A percentile compares a stretch with the other conserved stretches of the same genome.
phyloP scores from a whole-genome alignment of 1,140 invertebrate species.

The Cherax destructor region DNA sequence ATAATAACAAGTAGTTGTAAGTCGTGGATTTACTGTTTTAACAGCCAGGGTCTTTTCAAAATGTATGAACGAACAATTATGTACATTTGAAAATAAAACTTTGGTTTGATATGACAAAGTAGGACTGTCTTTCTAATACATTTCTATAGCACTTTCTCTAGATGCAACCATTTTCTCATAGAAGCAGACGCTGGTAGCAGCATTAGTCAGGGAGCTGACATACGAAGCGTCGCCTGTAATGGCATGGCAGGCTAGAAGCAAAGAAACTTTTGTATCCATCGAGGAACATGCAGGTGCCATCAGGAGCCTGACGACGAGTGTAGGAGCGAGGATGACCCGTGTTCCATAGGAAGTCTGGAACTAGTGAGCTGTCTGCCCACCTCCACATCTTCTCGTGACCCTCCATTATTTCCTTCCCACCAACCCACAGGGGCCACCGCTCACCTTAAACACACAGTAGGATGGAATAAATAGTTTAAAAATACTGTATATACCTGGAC shows the following conservation, averaged over 20 bases:
- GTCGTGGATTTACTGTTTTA: too few species aligned
- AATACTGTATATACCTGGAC: not conserved
- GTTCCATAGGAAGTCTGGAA: constrained; percentile 31
- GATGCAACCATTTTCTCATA: too few species aligned
- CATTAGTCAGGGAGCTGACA: constrained; percentile 11
- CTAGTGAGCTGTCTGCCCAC: not conserved
- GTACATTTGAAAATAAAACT: too few species aligned
- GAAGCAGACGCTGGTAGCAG: too few species aligned
- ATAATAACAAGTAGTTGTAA: too few species aligned
- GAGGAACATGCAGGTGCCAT: constrained; percentile 38
- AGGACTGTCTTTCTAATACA: too few species aligned
- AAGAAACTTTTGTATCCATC: constrained; percentile 39
- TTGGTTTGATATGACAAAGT: too few species aligned
- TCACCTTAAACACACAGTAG: constrained; percentile 12
- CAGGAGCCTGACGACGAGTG: not conserved
- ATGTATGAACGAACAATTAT: too few species aligned
- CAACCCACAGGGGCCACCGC: constrained; percentile 52
- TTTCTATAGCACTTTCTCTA: too few species aligned
- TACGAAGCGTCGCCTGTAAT: constrained; percentile 37
- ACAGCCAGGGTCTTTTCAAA: too few species aligned
- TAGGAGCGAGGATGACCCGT: constrained; percentile 17
- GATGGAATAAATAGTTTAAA: not conserved
- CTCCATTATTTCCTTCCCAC: constrained; percentile 14
- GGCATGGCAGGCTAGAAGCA: constrained; percentile 40
- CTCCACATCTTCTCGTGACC: not conserved